Conservation (phyloP, 1,140 invertebrate species). For the Drosophila elegans region DNA sequence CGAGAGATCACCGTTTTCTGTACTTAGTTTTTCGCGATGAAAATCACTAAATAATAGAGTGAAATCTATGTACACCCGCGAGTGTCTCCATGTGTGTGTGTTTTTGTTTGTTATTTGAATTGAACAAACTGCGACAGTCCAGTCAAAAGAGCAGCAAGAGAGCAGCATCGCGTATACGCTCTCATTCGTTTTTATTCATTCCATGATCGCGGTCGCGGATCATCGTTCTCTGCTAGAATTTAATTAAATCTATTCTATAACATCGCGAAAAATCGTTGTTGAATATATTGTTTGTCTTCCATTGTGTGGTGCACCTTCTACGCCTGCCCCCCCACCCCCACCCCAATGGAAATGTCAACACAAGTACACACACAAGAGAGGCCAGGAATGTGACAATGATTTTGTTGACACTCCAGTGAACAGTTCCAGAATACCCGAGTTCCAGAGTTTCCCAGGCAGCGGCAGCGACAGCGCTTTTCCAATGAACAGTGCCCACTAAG, state of each 20-base stretch:
- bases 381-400: conserved; percentile 28
- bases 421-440: conserved; percentile 5
- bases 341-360: conserved; percentile 58
- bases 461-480: conserved; percentile 11
- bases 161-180: conserved; percentile 21
- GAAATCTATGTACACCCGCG: conserved; percentile 59
- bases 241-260: conserved; percentile 55
- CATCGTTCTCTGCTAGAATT: conserved; percentile 40
- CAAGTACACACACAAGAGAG: conserved; percentile 31
- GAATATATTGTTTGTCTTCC: conserved; percentile 39
- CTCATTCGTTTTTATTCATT: conserved; percentile 66
- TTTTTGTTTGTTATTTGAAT: conserved; percentile 55
- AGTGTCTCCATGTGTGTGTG: conserved; percentile 23
- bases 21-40: conserved; percentile 35
- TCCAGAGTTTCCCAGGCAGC: conserved; percentile 4
- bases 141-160: conserved; percentile 10
- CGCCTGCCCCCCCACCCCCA: neutral
- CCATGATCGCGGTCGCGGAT: conserved; percentile 49
- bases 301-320: conserved; percentile 16
- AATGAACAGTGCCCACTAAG: conserved; percentile 2
- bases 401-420: conserved; percentile 40
- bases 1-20: conserved; percentile 17
- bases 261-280: conserved; percentile 60
- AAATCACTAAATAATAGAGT: conserved; percentile 65
- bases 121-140: conserved; percentile 58